Conservation (phyloP, 23 tunicate species). For the Clavelina lepadiformis region DNA sequence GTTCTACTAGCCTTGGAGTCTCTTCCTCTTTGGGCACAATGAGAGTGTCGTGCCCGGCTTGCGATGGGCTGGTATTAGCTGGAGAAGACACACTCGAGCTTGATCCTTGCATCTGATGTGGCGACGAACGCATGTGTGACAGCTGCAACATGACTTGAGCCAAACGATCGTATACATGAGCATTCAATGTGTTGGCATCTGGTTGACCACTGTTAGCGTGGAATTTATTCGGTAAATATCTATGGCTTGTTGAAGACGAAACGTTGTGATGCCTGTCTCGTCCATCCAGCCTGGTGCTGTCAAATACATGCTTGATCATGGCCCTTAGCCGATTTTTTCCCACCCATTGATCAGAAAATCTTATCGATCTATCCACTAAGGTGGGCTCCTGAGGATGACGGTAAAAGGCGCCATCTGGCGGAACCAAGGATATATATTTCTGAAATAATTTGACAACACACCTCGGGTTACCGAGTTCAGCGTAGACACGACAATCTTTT, state of each 20-base stretch:
- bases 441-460: slow-evolving; percentile 51
- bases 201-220: neutral
- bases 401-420: slow-evolving; percentile 72
- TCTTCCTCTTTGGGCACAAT: too few relatives aligned
- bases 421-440: slow-evolving; percentile 64
- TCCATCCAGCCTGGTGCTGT: slow-evolving; percentile 46
- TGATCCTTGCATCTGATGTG: neutral
- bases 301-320: slow-evolving; percentile 82
- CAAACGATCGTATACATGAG: slow-evolving; percentile 31
- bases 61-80: neutral
- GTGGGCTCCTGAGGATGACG: slow-evolving; percentile 89
- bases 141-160: slow-evolving; percentile 54
- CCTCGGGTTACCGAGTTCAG: slow-evolving; percentile 53
- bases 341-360: slow-evolving; percentile 87
- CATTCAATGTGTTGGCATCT: neutral
- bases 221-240: neutral
- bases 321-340: slow-evolving; percentile 87
- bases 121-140: slow-evolving; percentile 15
- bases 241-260: neutral
- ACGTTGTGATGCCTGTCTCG: slow-evolving; percentile 2
- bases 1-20: too few relatives aligned
- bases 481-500: slow-evolving; percentile 38
- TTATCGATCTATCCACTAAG: slow-evolving; percentile 75
- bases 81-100: neutral
- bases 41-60: too few relatives aligned